Percentiles rank a stretch among this genome's conserved stretches.
Conservation (phyloP, 2,797 vertebrate genomes). For the Vipera ursinii region DNA sequence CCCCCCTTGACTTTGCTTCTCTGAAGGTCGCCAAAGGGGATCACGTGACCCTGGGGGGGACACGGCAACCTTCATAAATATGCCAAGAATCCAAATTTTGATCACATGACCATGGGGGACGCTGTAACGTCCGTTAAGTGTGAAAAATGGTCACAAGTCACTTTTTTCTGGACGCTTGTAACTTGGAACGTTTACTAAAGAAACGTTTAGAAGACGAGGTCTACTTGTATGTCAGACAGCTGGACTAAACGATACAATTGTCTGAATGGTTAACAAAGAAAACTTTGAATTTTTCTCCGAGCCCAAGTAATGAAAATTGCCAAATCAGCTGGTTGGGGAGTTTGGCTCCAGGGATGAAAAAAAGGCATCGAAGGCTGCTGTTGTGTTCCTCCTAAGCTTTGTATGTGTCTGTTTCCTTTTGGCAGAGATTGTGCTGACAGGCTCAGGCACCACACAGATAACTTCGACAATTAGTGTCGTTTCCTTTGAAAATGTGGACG, state of each 20-base stretch:
- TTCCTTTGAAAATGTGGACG: slow-evolving; percentile 59
- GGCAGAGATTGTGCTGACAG: slow-evolving; percentile 66
- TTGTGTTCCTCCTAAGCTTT: not conserved
- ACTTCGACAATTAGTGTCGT: slow-evolving; percentile 61
- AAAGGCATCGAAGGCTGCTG: not conserved
- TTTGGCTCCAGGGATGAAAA: not conserved
- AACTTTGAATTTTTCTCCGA: not conserved
- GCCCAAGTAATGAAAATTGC: not conserved
- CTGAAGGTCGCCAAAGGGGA: not conserved
- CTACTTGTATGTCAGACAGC: not conserved
- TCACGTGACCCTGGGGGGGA: too few relatives aligned
- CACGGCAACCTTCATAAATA: not conserved
- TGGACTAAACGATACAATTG: not conserved
- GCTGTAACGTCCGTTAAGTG: not conserved
- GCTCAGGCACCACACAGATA: slow-evolving; percentile 56
- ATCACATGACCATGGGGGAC: not conserved
- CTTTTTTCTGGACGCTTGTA: not conserved
- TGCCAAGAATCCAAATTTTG: not conserved
- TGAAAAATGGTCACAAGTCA: too few relatives aligned
- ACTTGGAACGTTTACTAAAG: not conserved
- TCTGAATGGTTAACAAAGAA: not conserved
- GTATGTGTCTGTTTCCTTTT: not conserved
- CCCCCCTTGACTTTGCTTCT: not conserved
- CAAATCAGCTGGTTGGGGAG: not conserved
- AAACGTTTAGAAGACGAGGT: not conserved